Percentiles rank a stretch among this genome's conserved stretches.
Conservation (phyloP, 2,797 vertebrate genomes). For the Spondyliosoma cantharus region DNA sequence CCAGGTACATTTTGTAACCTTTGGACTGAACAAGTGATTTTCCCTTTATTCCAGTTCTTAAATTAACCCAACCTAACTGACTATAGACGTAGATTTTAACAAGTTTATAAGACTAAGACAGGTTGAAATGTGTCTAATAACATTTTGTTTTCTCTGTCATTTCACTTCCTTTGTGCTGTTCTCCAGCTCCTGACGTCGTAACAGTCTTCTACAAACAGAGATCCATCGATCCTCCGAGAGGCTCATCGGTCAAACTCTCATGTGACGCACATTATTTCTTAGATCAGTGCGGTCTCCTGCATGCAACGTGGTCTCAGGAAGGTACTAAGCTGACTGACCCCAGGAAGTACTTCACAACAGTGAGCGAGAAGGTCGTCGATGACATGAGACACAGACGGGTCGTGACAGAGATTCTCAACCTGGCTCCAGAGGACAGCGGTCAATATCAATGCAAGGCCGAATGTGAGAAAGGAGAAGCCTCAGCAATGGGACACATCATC, state of each 20-base stretch:
- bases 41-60: no score
- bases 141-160: background rate
- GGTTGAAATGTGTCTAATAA: background rate
- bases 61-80: no score
- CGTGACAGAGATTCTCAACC: constrained; percentile 51
- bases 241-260: constrained; percentile 50
- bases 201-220: background rate
- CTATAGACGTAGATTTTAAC: no score
- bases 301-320: background rate
- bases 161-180: constrained; percentile 12
- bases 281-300: rapidly evolving
- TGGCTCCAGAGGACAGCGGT: background rate
- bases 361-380: constrained; percentile 35
- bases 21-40: no score
- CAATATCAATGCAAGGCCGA: constrained; percentile 42
- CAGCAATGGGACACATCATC: constrained; percentile 53
- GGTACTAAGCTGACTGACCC: background rate
- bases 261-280: background rate
- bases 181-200: background rate
- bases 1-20: no score
- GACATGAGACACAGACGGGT: constrained; percentile 32
- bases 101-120: background rate
- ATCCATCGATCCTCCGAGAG: background rate
- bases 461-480: rapidly evolving
- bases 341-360: constrained; percentile 48